Conservation (phyloP, 2,888 invertebrate species). For the Tricholauxania praeusta region DNA sequence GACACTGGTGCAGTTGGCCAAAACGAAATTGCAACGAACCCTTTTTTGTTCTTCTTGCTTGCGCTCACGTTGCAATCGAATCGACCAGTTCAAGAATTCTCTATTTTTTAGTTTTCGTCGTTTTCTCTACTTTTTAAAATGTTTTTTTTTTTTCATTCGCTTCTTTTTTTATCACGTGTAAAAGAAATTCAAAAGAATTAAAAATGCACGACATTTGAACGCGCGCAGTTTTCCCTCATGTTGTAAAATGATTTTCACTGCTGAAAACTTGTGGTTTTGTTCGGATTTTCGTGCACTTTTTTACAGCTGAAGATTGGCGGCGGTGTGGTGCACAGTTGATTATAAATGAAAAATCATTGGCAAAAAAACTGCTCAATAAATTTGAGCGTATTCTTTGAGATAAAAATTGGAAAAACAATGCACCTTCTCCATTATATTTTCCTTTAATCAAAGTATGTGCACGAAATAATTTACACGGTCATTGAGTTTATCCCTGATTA, state of each 20-base stretch:
- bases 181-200: not conserved
- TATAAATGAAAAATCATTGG: too few relatives aligned
- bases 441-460: too few relatives aligned
- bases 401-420: too few relatives aligned
- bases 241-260: not conserved
- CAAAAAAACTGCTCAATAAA: too few relatives aligned
- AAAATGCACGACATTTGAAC: constrained; percentile 5
- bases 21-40: constrained; percentile 21
- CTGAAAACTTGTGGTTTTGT: not conserved
- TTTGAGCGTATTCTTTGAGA: too few relatives aligned
- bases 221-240: constrained; percentile 3
- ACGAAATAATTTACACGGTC: too few relatives aligned
- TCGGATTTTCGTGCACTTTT: constrained; percentile 2
- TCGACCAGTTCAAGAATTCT: not conserved
- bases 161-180: constrained; percentile 24
- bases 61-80: too few relatives aligned
- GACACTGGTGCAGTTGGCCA: constrained; percentile 29
- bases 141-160: constrained; percentile 5
- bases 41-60: not conserved
- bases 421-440: too few relatives aligned
- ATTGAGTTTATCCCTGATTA: too few relatives aligned
- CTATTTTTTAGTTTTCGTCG: constrained; percentile 7
- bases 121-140: not conserved
- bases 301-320: not conserved
- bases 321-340: not conserved